Evolutionary conservation across 1,140 invertebrate species (phyloP).

Genomic region (Camponotus pennsylvanicus): DNA sequence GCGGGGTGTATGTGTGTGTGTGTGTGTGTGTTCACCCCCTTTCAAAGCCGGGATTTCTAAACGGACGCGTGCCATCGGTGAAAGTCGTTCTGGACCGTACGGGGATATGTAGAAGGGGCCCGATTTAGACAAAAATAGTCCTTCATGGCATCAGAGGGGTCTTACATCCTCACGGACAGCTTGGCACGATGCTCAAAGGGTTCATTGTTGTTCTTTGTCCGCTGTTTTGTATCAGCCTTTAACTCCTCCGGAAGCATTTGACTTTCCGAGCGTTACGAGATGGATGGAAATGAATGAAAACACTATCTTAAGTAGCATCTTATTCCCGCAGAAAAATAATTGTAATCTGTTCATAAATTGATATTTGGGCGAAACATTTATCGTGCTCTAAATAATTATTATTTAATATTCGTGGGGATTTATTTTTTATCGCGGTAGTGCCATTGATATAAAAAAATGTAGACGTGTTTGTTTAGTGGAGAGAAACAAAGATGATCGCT

Average conservation of each 20-base stretch:
- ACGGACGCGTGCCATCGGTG: slow-evolving; percentile 79
- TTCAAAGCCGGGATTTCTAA: slow-evolving; percentile 76
- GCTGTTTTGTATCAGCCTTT: slow-evolving; percentile 51
- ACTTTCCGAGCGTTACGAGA: slow-evolving; percentile 41
- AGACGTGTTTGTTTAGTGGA: slow-evolving; percentile 38
- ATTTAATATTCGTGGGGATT: neutral
- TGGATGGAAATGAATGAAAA: slow-evolving; percentile 28
- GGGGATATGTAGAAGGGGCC: slow-evolving; percentile 70
- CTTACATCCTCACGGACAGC: slow-evolving; percentile 63
- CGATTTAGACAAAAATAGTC: slow-evolving; percentile 71
- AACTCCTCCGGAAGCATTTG: slow-evolving; percentile 49
- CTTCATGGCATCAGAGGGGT: slow-evolving; percentile 60
- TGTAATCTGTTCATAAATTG: neutral
- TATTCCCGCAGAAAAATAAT: neutral
- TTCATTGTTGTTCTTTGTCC: slow-evolving; percentile 66
- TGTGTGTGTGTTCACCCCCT: slow-evolving; percentile 66
- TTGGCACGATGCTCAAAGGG: slow-evolving; percentile 64
- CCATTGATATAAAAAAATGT: neutral
- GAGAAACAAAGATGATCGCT: slow-evolving; percentile 67
- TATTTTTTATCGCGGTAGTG: neutral
- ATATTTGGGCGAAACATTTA: neutral
- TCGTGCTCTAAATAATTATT: neutral
- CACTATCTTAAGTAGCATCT: neutral
- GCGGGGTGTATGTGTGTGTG: slow-evolving; percentile 57
- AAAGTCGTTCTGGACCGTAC: slow-evolving; percentile 79